Evolutionary conservation across 2,797 vertebrate species (phyloP), one percentile per base, ranked within the genome.

Genomic region (Coregonus ussuriensis): DNA sequence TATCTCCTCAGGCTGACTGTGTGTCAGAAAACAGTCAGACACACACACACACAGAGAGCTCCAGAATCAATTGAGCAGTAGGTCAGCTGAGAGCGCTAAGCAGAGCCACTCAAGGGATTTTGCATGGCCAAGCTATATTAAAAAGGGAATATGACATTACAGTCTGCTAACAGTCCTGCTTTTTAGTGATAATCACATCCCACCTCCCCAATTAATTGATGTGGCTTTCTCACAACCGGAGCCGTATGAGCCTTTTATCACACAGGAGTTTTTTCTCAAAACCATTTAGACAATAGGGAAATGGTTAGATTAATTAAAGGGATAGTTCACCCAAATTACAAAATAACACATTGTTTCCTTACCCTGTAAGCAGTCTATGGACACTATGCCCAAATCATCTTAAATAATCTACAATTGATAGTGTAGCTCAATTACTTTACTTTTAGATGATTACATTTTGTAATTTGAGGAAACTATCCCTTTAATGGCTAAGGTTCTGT

Each of bases 1-100:
- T 84, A 79, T 77, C 41, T 91, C 92, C 87, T 71, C 77, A 87
- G 88, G 91, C 75, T 66, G 21, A 77, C 35, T 84, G 16, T 72
- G 71, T 86, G 81, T 83, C 77, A 86, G 63, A 11, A 88, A 89
- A 86, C 84, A 86, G 76, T 81, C 68, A 83, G 86, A 31, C 66
- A 37, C 66, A 68, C 66, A 37, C 14, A 68, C 31, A 69, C 33
- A 69, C 35, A 21, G 35, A 69, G 35, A 70, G 33, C 18, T 16
- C 4, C 73, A 74, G 59, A 70, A 25, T 53, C 33, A 83, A 83
- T 84, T 75, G 33, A 75, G 78, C 71, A 79, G 59, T 63, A 21
- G 59, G 21, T 63, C n/a, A 63, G 59, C 66, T 68, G 62, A 35
- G 66, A 79, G 77, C 70, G 79, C 73, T 77, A 85, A 83, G 72